Evolutionary conservation across 2,888 invertebrate species (phyloP).

Genomic region (Drosophila villosipedis): DNA sequence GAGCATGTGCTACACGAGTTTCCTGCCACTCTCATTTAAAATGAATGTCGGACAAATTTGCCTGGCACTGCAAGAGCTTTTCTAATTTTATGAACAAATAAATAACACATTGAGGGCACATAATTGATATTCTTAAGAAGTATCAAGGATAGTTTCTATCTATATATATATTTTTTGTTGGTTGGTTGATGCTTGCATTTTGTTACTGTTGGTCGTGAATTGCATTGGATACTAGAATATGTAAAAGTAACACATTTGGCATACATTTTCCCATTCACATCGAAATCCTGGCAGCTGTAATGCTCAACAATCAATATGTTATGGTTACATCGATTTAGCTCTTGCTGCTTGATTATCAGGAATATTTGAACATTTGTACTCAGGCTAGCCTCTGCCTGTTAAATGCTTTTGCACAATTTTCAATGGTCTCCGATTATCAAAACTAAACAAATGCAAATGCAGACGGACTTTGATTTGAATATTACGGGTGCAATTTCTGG

Average conservation of each 20-base stretch:
- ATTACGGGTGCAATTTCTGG: conserved; percentile 34
- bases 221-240: conserved; percentile 61
- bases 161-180: too few relatives aligned
- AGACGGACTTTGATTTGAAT: conserved; percentile 31
- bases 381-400: neutral
- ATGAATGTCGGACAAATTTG: neutral
- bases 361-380: neutral
- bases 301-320: conserved; percentile 9
- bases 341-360: neutral
- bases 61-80: neutral
- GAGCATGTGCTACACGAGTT: neutral
- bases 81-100: neutral
- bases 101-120: neutral
- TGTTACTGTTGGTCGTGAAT: conserved; percentile 7
- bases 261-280: conserved; percentile 48
- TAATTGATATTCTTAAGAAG: neutral
- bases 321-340: neutral
- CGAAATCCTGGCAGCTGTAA: conserved; percentile 49
- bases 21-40: conserved; percentile 1
- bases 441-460: conserved; percentile 28
- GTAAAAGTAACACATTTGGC: conserved; percentile 31
- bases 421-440: neutral
- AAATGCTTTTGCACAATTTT: neutral
- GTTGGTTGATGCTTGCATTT: too few relatives aligned
- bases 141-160: neutral